Percentiles rank a stretch among this genome's conserved stretches.
phyloP scores from a whole-genome alignment of 2,113 vertebrate species.

The Lycocorax pyrrhopterus region DNA sequence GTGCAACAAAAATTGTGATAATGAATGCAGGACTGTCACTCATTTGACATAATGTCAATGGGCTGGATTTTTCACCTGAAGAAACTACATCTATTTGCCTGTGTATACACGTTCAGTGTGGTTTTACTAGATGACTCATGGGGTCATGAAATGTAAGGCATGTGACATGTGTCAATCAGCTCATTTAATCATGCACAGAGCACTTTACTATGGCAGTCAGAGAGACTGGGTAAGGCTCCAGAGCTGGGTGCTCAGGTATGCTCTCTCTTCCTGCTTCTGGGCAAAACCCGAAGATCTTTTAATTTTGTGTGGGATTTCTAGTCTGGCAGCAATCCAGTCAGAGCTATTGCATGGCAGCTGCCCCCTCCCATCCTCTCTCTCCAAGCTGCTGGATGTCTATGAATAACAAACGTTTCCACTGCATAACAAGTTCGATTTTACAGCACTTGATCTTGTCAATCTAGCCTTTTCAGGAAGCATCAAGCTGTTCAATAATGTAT shows the following conservation, averaged over 20 bases:
- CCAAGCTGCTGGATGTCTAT: neutral
- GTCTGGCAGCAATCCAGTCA: neutral
- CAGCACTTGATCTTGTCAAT: neutral
- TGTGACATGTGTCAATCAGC: neutral
- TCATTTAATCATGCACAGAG: rapidly evolving
- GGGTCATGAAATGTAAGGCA: neutral
- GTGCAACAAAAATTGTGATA: neutral
- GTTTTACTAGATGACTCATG: neutral
- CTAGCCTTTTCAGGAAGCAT: neutral
- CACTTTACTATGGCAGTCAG: neutral
- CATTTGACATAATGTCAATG: neutral
- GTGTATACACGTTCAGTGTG: neutral
- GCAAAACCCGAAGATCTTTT: neutral
- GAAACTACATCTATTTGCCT: neutral
- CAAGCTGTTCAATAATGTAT: neutral
- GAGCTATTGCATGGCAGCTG: neutral
- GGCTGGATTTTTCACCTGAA: neutral
- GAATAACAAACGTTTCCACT: neutral
- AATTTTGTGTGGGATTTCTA: neutral
- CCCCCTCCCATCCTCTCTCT: neutral
- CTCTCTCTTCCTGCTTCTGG: neutral
- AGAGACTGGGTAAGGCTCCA: neutral
- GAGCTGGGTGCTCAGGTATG: neutral
- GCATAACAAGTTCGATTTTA: neutral
- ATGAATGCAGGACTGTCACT: neutral